Base-by-base conservation (phyloP, 2,113 vertebrate species). In the Platycercus adscitus region DNA sequence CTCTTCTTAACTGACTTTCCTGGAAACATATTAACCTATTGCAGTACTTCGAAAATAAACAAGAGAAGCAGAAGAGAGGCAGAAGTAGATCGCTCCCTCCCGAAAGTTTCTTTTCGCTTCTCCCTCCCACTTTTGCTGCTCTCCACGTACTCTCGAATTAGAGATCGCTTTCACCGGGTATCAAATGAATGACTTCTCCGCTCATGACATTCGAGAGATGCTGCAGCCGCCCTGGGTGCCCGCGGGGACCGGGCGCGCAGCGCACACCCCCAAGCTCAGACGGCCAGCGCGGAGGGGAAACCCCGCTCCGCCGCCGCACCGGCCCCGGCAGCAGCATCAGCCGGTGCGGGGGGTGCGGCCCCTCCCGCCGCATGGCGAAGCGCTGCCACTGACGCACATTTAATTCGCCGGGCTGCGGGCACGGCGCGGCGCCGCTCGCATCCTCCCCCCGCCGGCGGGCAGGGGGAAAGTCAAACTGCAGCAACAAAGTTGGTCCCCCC, bases 331-430 rank as follows among this genome's bases (percentile, higher is more conserved):
- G 37, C 81, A 13, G 35, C 84, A 9, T 21, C 69, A 13, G 9
- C 43, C 35, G 14, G 39, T 47, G 73, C 84, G 2, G 52, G 35
- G 58, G 49, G 31, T 26, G 61, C 81, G 5, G 56, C 69, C 46
- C 33, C 86, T 80, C 79, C 80, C 72, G 69, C 29, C 86, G 92
- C 68, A 88, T 86, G 64, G 89, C 88, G 70, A 85, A 93, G 68
- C 73, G 91, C 66, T 66, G 92, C 76, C 88, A 93, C 97, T 97
- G 97, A 98, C 98, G 97, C 98, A 98, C 98, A 97, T 97, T 96
- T 91, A 97, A 96, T 98, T 96, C 94, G 89, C 89, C 95, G 81
- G 47, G 69, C 93, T 94, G 91, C 95, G 79, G 78, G 85, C 63
- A 84, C 92, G 63, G 92, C 76, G 75, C 70, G 68, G 88, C 53